These are phyloP conservation scores for Orchesellides sinensis DNA, from an alignment of 2,888 invertebrate species.

Conservation along the genomic window DNA sequence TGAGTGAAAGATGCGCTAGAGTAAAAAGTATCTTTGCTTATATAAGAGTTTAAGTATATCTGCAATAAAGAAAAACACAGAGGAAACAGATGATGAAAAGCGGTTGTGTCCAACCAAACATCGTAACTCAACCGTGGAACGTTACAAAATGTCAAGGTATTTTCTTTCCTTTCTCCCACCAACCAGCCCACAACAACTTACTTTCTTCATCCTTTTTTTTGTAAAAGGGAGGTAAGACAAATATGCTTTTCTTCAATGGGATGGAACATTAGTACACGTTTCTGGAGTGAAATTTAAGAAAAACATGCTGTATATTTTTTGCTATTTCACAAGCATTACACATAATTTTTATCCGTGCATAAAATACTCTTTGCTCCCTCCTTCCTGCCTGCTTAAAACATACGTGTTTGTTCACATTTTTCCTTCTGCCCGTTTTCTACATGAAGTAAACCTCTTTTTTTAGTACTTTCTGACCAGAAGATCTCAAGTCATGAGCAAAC, in stretches of 20 bases:
- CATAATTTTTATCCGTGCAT: neutral
- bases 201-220: neutral
- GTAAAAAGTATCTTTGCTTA: no score
- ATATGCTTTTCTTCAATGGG: slow-evolving; percentile 31
- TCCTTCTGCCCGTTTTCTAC: slow-evolving; percentile 1
- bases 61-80: neutral
- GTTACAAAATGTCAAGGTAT: neutral
- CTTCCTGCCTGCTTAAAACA: neutral
- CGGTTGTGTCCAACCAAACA: neutral
- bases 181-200: neutral
- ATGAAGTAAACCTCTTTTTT: no score
- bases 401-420: slow-evolving; percentile 11
- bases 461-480: neutral
- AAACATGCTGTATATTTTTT: neutral
- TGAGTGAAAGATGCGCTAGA: no score
- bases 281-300: no score
- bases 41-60: no score
- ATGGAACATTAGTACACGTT: neutral
- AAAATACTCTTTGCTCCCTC: neutral
- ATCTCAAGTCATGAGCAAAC: neutral
- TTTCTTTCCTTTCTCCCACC: neutral
- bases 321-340: neutral
- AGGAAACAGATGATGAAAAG: slow-evolving; percentile 15
- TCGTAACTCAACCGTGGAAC: neutral
- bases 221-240: slow-evolving; percentile 11